phyloP scores from a whole-genome alignment of 1,140 invertebrate species.

The Ostrea edulis region DNA sequence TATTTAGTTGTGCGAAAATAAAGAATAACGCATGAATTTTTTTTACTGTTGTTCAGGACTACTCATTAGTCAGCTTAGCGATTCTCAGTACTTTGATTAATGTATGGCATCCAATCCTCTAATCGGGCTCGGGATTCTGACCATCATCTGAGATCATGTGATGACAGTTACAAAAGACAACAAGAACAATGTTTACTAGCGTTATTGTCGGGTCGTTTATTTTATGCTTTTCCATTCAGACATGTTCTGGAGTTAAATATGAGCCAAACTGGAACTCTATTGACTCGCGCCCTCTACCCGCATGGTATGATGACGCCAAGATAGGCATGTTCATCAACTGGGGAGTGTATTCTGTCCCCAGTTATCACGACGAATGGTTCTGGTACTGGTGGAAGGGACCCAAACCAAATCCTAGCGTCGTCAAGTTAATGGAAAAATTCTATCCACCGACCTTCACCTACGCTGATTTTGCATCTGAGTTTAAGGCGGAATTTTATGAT shows the following conservation, averaged over 20 bases:
- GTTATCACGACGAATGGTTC: constrained; percentile 60
- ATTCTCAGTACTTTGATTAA: neutral
- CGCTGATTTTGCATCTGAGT: constrained; percentile 68
- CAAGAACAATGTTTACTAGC: neutral
- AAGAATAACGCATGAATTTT: too few species aligned
- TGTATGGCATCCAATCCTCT: too few species aligned
- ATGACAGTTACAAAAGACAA: neutral
- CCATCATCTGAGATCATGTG: neutral
- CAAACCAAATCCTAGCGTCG: constrained; percentile 26
- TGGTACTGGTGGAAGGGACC: constrained; percentile 72
- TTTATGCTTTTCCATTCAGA: neutral
- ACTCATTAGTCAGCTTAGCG: too few species aligned
- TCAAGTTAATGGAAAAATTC: constrained; percentile 73
- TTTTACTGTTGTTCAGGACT: too few species aligned
- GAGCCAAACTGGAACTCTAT: constrained; percentile 77
- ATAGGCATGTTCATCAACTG: constrained; percentile 75
- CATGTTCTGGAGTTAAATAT: constrained; percentile 45
- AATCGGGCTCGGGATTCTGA: neutral
- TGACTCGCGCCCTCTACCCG: constrained; percentile 76
- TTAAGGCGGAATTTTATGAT: constrained; percentile 68
- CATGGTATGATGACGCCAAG: constrained; percentile 79
- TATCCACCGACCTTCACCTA: constrained; percentile 74
- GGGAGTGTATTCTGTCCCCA: constrained; percentile 74
- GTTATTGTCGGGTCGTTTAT: neutral
- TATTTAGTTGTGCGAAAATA: too few species aligned